Conservation (phyloP, 1,140 invertebrate genomes). For the Sweltsa coloradensis region DNA sequence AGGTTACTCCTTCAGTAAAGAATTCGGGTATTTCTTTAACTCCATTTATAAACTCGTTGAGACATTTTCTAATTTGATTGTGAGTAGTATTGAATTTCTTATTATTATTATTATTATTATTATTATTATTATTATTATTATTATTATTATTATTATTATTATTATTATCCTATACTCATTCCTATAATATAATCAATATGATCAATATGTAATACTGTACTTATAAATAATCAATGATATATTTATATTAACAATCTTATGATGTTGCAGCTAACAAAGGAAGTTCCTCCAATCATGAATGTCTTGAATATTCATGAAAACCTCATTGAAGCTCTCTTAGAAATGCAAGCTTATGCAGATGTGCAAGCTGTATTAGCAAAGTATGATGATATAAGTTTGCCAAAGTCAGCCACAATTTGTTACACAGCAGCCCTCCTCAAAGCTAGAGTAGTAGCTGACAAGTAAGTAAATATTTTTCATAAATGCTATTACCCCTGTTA, state of each 20-base stretch:
- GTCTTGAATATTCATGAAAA: constrained; percentile 96
- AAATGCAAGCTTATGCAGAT: constrained; percentile 95
- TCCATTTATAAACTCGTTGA: no score
- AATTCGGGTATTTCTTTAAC: no score
- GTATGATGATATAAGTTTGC: constrained; percentile 91
- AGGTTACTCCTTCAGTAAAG: no score
- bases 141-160: no score
- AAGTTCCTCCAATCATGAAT: constrained; percentile 93
- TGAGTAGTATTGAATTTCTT: constrained; percentile 1
- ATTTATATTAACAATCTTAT: no score
- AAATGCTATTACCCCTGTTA: not conserved
- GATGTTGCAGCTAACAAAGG: constrained; percentile 78
- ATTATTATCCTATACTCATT: no score
- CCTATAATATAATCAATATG: no score
- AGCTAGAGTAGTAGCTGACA: constrained; percentile 84
- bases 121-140: not conserved
- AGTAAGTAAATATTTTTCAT: constrained; percentile 38
- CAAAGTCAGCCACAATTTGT: constrained; percentile 94
- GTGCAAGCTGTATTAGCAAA: constrained; percentile 92
- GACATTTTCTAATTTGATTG: constrained; percentile 6
- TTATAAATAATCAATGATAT: constrained; percentile 4
- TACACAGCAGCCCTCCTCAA: constrained; percentile 93
- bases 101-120: constrained; percentile 2
- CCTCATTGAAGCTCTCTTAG: constrained; percentile 87
- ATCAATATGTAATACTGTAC: no score